phyloP scores from a whole-genome alignment of 2,797 vertebrate species.

The Eospalax fontanierii region DNA sequence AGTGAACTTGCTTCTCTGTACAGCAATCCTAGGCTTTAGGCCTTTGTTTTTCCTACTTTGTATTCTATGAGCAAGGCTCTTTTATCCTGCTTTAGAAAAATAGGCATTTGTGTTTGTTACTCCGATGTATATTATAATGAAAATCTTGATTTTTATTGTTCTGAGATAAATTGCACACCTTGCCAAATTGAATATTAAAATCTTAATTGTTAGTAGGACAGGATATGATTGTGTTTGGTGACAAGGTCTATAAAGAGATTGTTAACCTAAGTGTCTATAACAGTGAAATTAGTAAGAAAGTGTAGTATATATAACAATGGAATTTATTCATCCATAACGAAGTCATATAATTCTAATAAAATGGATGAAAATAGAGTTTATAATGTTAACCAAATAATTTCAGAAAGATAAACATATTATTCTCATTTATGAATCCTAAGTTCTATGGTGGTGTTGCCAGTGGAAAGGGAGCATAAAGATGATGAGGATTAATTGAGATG shows the following conservation, averaged over 20 bases:
- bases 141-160: neutral
- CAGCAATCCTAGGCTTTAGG: neutral
- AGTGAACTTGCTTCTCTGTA: neutral
- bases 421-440: neutral
- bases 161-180: neutral
- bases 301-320: neutral
- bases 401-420: neutral
- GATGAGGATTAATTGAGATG: too few relatives aligned
- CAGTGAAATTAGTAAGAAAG: neutral
- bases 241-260: neutral
- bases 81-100: neutral
- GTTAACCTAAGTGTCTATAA: neutral
- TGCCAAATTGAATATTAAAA: neutral
- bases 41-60: neutral
- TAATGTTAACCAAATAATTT: neutral
- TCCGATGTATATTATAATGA: neutral
- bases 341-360: neutral
- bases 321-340: too few relatives aligned
- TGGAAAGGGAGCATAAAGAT: too few relatives aligned
- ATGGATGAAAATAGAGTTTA: neutral
- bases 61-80: neutral
- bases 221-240: neutral
- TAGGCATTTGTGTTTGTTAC: neutral
- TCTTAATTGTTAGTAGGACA: neutral
- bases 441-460: too few relatives aligned